phyloP scores from a whole-genome alignment of 1,140 invertebrate genomes.

The Eriocheir sinensis region DNA sequence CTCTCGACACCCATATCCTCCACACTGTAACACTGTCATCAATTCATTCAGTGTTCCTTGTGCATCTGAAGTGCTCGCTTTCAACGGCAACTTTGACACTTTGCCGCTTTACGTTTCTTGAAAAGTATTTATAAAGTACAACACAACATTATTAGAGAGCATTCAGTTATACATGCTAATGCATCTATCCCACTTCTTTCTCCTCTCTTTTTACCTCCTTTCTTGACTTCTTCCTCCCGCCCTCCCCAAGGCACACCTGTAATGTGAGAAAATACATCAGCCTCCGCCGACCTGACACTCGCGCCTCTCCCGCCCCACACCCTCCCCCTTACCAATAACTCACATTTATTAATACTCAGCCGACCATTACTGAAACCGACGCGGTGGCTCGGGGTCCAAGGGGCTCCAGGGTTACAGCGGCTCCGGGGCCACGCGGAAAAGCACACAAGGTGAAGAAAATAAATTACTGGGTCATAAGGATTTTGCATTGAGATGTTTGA shows the following conservation, averaged over 20 bases:
- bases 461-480: background rate
- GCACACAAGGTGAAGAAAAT: background rate
- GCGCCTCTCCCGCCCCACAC: background rate
- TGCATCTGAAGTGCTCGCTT: background rate
- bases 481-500: too few species aligned
- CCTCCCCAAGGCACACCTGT: background rate
- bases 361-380: background rate
- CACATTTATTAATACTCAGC: slow-evolving; percentile 55
- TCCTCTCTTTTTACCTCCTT: background rate
- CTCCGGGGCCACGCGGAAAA: background rate
- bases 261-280: slow-evolving; percentile 63
- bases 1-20: background rate
- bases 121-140: background rate
- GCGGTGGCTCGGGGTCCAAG: background rate
- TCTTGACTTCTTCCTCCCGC: background rate
- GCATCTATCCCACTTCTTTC: background rate
- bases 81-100: background rate
- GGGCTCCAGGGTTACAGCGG: background rate
- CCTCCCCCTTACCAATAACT: slow-evolving; percentile 36
- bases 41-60: background rate
- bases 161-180: background rate
- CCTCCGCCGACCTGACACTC: slow-evolving; percentile 16
- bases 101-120: background rate
- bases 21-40: background rate
- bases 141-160: background rate